Evolutionary conservation across 1,140 invertebrate species (phyloP), one percentile per base, ranked within the genome.

Genomic region (Eueides isabella): DNA sequence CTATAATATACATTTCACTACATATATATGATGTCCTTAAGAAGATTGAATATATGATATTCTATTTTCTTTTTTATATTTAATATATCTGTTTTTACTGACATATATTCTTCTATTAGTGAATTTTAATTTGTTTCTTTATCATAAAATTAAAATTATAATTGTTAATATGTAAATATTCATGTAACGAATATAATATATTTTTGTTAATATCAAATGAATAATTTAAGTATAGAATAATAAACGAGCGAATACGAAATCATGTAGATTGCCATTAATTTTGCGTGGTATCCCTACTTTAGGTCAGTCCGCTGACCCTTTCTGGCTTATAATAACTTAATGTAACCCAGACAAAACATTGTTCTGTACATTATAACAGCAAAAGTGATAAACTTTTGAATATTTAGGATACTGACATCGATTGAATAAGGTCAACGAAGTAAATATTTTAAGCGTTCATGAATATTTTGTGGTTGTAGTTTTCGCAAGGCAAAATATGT

Each of bases 321-420:
- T 31, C 48, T 19, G 30, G 41, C 48, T 69, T 55, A 69, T 69
- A 61, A 69, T 55, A 69, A 69, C 67, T 69, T 69, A 69, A 69
- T 69, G 55, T 61, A 23, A 61, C 23, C 67, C 67, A 55, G 67
- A 69, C 30, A 33, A 55, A 68, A 68, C 67, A 69, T 61, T 69
- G 67, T 69, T 69, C 23, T 69, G 67, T 30, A 69, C 30, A 69
- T 69, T 69, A 69, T 69, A 48, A 55, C 48, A 55, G 6, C 23
- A 55, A 26, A 12, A 12, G 48, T 55, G 48, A 55, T 55, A 55
- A 55, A 69, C 67, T 69, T 69, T 69, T 69, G 67, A 69, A 69
- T 69, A 69, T 69, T 69, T 61, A 69, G 67, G 67, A 26, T 55
- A 14, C 23, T 68, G 67, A 44, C 44, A 69, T 69, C 67, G 48